Evolutionary conservation across 2,797 vertebrate genomes (phyloP).

Genomic region (Zenarchopterus dispar): DNA sequence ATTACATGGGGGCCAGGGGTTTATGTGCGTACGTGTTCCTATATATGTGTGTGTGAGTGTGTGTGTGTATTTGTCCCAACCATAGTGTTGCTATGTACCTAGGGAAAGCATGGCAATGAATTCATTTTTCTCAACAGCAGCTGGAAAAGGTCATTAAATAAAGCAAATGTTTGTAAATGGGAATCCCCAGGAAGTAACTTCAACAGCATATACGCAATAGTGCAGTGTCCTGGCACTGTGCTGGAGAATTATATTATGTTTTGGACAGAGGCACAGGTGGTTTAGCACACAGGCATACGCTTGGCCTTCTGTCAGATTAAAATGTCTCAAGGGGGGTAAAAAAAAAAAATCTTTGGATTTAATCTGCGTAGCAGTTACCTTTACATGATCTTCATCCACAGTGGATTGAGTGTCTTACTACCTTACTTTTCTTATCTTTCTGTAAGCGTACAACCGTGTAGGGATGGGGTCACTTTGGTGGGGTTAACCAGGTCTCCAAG

Average conservation of each 20-base stretch:
- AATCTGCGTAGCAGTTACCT: conserved; percentile 15
- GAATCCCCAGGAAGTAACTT: conserved; percentile 63
- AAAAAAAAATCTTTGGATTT: conserved; percentile 22
- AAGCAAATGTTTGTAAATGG: conserved; percentile 74
- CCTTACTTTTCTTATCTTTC: conserved; percentile 8
- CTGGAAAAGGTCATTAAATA: conserved; percentile 73
- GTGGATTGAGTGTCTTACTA: conserved; percentile 9
- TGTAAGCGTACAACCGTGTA: not conserved
- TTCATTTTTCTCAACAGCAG: conserved; percentile 59
- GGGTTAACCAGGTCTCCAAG: conserved; percentile 40
- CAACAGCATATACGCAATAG: conserved; percentile 25
- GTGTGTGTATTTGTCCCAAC: conserved; percentile 15
- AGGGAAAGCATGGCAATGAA: conserved; percentile 52
- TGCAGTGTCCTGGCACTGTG: conserved; percentile 26
- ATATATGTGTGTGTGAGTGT: conserved; percentile 8
- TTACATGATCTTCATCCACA: conserved; percentile 10
- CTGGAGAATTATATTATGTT: conserved; percentile 26
- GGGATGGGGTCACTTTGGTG: conserved; percentile 15
- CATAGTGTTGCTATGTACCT: conserved; percentile 42
- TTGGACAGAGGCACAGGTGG: conserved; percentile 58
- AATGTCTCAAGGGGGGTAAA: conserved; percentile 14
- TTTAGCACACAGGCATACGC: conserved; percentile 44
- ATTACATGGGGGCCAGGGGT: conserved; percentile 61
- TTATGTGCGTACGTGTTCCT: conserved; percentile 39
- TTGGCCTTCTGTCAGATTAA: conserved; percentile 57